Evolutionary conservation across 1,140 invertebrate genomes (phyloP).

Genomic region (Drosophila leontia): DNA sequence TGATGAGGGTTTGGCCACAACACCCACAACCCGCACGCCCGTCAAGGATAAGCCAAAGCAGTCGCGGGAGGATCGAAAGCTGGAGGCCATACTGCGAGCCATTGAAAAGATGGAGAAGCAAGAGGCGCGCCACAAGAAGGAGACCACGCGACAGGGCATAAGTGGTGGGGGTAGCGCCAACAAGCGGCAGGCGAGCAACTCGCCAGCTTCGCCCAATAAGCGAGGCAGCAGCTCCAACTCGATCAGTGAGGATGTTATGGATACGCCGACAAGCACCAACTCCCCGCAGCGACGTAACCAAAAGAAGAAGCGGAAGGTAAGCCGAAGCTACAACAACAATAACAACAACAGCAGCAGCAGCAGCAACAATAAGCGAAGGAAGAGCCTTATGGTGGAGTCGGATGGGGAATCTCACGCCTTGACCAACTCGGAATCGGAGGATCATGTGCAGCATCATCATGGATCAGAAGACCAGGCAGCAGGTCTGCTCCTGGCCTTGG

Average conservation of each 20-base stretch:
- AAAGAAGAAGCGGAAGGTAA: slow-evolving; percentile 80
- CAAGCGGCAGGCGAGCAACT: slow-evolving; percentile 75
- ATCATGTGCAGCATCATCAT: slow-evolving; percentile 82
- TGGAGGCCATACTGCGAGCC: slow-evolving; percentile 97
- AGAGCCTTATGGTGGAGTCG: slow-evolving; percentile 88
- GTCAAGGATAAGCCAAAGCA: slow-evolving; percentile 85
- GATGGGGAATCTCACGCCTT: slow-evolving; percentile 86
- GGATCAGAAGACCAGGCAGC: slow-evolving; percentile 86
- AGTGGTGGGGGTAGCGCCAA: slow-evolving; percentile 25
- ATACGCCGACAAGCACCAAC: slow-evolving; percentile 45
- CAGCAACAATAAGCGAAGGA: slow-evolving; percentile 84
- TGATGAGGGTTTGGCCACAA: slow-evolving; percentile 17
- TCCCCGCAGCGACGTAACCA: slow-evolving; percentile 47
- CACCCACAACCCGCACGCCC: slow-evolving; percentile 31
- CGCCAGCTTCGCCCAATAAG: slow-evolving; percentile 73
- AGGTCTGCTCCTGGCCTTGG: slow-evolving; percentile 87
- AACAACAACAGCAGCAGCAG: slow-evolving; percentile 38
- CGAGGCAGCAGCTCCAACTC: slow-evolving; percentile 53
- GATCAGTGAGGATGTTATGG: slow-evolving; percentile 50
- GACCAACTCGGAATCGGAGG: slow-evolving; percentile 88
- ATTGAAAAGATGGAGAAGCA: slow-evolving; percentile 94
- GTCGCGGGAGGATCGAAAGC: slow-evolving; percentile 97
- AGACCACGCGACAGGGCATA: slow-evolving; percentile 35
- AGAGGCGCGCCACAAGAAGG: slow-evolving; percentile 89
- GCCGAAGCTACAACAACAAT: slow-evolving; percentile 61